Percentiles rank a stretch among this genome's conserved stretches.
phyloP scores from a whole-genome alignment of 92 coral and sea anemone species.

The Plumapathes pennacea region DNA sequence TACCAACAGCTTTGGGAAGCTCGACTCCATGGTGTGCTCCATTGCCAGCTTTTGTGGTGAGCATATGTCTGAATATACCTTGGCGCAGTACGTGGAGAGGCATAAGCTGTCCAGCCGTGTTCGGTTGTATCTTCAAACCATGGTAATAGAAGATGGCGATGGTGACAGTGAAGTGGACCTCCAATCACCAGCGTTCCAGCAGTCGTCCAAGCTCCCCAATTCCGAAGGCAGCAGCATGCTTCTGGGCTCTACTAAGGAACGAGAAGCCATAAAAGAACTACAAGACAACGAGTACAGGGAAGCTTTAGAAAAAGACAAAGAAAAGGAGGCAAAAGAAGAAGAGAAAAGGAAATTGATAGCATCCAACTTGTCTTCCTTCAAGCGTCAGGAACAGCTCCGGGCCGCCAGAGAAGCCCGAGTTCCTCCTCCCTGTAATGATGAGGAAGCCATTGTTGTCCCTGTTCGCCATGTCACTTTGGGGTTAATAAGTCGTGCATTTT shows the following conservation, averaged over 20 bases:
- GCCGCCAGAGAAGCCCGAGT: conserved; percentile 42
- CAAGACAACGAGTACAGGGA: conserved; percentile 13
- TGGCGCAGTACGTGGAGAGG: conserved; percentile 23
- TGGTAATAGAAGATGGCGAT: conserved; percentile 1
- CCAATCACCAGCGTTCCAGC: conserved; percentile 5
- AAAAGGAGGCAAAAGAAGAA: conserved; percentile 5
- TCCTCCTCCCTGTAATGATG: conserved; percentile 23
- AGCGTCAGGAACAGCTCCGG: conserved; percentile 42
- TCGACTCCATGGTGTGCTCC: conserved; percentile 28
- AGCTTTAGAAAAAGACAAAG: conserved; percentile 14
- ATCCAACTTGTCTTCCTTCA: conserved; percentile 5
- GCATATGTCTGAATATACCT: conserved; percentile 5
- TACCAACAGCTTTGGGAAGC: conserved; percentile 37
- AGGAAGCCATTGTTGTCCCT: conserved; percentile 25
- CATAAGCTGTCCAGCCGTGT: conserved; percentile 31
- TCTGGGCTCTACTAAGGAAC: conserved; percentile 33
- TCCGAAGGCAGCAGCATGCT: conserved; percentile 1
- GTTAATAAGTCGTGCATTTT: conserved; percentile 28
- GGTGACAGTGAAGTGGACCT: conserved; percentile 9
- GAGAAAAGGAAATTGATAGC: no score
- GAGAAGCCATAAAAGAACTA: conserved; percentile 14
- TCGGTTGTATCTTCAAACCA: conserved; percentile 20
- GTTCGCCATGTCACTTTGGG: conserved; percentile 58
- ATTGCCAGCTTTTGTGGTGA: conserved; percentile 29
- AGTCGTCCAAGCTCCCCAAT: background rate